Evolutionary conservation across 2,113 vertebrate genomes (phyloP), one percentile per base, ranked within the genome.

Genomic region (Bostrychus sinensis): DNA sequence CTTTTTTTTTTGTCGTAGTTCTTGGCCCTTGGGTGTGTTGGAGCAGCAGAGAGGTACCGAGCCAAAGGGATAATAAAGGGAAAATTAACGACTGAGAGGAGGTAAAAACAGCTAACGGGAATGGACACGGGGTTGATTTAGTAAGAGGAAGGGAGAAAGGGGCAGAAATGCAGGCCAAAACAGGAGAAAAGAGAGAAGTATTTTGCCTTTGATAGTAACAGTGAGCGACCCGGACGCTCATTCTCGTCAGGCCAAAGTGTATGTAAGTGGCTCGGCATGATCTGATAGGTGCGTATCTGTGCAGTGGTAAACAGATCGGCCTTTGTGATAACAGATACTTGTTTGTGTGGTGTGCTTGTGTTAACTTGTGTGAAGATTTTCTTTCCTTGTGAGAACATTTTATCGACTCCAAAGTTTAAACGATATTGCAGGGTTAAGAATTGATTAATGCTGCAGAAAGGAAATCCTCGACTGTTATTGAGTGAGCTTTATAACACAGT

Each of bases 21-120:
- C 8, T 41, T 13, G 23, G 51, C 16, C 0, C 9, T 39, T 50
- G 62, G 17, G 70, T 60, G 48, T 61, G 66, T 41, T 26, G 26
- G 26, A 59, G 56, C 22, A 46, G 48, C 1, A 14, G 43, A 37
- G 22, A 54, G 54, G 50, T 37, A 53, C 28, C 53, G 62, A 39
- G 38, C 45, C 77, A 56, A 63, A 53, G 74, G 70, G 59, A 75
- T 70, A 74, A 84, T 83, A 78, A 71, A 76, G 66, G 61, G 61
- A 56, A 75, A 74, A 81, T 69, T 50, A 51, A 81, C 34, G 57
- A 12, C 51, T 8, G 55, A 50, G 62, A 58, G 62, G 57, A n/a
- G 11, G 64, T 68, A 56, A 60, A 80, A 79, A 51, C 9, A 36
- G 55, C 50, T 61, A 61, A 66, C 66, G 41, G 54, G 56, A 75